Evolutionary conservation across 2,888 invertebrate species (phyloP), one percentile per base, ranked within the genome.

Genomic region (Allygus modestus): DNA sequence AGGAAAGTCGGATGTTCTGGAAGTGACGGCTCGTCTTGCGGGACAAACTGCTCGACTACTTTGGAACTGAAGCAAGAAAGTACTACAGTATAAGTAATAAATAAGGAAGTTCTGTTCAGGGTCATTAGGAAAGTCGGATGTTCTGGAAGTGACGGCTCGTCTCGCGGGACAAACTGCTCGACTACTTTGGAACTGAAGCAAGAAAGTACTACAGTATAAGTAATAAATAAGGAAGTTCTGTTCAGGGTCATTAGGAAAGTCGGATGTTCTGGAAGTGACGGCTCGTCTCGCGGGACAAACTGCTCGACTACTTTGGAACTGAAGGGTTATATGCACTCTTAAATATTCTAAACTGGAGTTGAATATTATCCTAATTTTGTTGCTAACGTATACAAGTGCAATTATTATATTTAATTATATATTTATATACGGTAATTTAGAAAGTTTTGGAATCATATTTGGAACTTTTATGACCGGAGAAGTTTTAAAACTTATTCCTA

Each of bases 21-120:
- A 58, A 23, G 58, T 23, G 58, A 26, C 58, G 26, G 15, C n/a
- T 58, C 23, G 12, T 23, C 58, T 20, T 23, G 20, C 0, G 58
- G 26, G 51, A 41, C n/a, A 41, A 41, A 41, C 41, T 41, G n/a
- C n/a, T n/a, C n/a, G n/a, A n/a, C n/a, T n/a, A n/a, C n/a, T n/a
- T n/a, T n/a, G n/a, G n/a, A n/a, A n/a, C n/a, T n/a, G n/a, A n/a
- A n/a, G n/a, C n/a, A n/a, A 46, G 2, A 46, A 17, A 46, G 46
- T 46, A 46, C 7, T 2, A 17, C 12, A 17, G 20, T 20, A 23
- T 58, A 58, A 58, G 65, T 65, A 31, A 65, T 65, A 31, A 31
- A 65, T 65, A 65, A 31, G 17, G 31, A 65, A 65, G 65, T 65
- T 31, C 65, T 65, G 65, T 65, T 65, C 65, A 28, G 65, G 65